A percentile compares a stretch with the other conserved stretches of the same genome.
phyloP scores from a whole-genome alignment of 1,140 invertebrate species.

The Andrena cerasifolii region DNA sequence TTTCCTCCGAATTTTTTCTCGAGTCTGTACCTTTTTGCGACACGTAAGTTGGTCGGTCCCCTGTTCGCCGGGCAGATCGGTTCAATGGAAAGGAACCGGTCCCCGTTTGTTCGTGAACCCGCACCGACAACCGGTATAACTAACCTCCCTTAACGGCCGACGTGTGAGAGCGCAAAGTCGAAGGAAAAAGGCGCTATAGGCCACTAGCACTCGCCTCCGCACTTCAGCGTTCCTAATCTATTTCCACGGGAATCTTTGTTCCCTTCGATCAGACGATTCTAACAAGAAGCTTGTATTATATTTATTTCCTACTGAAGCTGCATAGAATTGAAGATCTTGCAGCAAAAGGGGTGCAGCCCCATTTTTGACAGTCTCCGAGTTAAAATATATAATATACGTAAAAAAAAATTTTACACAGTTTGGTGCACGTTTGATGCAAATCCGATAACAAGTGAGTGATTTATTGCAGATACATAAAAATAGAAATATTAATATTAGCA shows the following conservation, averaged over 20 bases:
- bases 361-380: no score
- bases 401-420: no score
- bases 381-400: no score
- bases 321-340: no score
- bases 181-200: conserved; percentile 50
- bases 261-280: no score
- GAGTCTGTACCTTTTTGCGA: conserved; percentile 32
- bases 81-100: conserved; percentile 75
- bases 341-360: no score
- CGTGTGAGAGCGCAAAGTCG: conserved; percentile 60
- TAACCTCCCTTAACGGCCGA: conserved; percentile 72
- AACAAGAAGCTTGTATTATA: no score
- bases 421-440: no score
- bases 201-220: conserved; percentile 39
- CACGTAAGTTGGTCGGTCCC: conserved; percentile 54
- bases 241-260: neutral
- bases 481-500: no score
- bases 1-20: conserved; percentile 52
- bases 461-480: no score
- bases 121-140: conserved; percentile 72
- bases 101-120: conserved; percentile 65
- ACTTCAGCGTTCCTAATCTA: conserved; percentile 11
- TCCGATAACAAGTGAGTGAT: no score
- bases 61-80: conserved; percentile 56
- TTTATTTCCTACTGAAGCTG: no score